phyloP scores from a whole-genome alignment of 2,888 invertebrate genomes.

The Drosophila nr. fundita region DNA sequence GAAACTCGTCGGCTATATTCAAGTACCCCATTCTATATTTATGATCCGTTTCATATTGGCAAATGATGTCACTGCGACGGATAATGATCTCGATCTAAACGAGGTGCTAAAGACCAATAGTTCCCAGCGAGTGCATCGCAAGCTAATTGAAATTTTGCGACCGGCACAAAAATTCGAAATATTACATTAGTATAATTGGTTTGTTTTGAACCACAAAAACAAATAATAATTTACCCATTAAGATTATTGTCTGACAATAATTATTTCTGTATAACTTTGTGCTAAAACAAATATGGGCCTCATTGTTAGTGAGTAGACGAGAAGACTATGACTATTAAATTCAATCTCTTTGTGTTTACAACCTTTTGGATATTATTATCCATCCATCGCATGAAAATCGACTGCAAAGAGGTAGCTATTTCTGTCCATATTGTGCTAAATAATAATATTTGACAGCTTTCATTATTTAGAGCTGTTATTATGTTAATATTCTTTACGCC shows the following conservation, averaged over 20 bases:
- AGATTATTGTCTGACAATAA: constrained; percentile 24
- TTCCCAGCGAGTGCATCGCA: constrained; percentile 53
- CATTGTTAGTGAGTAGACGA: not conserved
- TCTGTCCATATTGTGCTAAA: not conserved
- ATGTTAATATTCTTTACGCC: constrained; percentile 41
- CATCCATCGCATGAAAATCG: constrained; percentile 1
- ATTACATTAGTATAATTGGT: constrained; percentile 37
- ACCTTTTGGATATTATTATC: constrained; percentile 16
- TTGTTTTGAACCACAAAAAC: constrained; percentile 26
- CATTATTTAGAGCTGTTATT: constrained; percentile 61
- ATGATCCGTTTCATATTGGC: constrained; percentile 70
- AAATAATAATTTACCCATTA: constrained; percentile 23
- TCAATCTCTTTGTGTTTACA: not conserved
- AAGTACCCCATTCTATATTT: constrained; percentile 69
- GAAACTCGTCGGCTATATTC: constrained; percentile 56
- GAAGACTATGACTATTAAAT: constrained; percentile 21
- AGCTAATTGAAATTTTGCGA: constrained; percentile 51
- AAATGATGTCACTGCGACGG: constrained; percentile 15
- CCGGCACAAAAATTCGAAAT: constrained; percentile 60
- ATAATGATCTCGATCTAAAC: constrained; percentile 26
- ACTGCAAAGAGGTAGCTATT: constrained; percentile 45
- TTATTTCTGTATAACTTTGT: constrained; percentile 3
- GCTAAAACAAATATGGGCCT: constrained; percentile 2
- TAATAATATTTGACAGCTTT: not conserved
- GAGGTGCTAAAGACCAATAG: constrained; percentile 46